Conservation (phyloP, 1,140 invertebrate genomes). For the Magallana ariakensis region DNA sequence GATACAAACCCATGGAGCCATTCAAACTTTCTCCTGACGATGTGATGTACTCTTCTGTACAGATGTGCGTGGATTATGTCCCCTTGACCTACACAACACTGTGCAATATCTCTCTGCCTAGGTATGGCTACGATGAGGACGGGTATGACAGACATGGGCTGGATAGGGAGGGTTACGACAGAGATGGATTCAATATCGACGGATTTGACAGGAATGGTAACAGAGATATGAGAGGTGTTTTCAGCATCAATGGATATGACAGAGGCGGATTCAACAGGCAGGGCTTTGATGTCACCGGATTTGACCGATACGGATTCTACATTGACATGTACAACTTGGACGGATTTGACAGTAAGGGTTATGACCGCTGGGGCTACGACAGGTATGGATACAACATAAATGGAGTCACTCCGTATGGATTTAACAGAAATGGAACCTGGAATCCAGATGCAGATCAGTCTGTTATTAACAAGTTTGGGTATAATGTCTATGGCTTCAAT, state of each 20-base stretch:
- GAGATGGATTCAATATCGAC: conserved; percentile 64
- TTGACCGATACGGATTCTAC: conserved; percentile 70
- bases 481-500: conserved; percentile 71
- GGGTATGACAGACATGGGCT: conserved; percentile 73
- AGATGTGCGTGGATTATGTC: conserved; percentile 73
- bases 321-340: conserved; percentile 71
- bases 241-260: conserved; percentile 66
- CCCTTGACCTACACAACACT: conserved; percentile 64
- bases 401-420: conserved; percentile 67
- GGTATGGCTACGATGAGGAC: conserved; percentile 63
- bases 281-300: conserved; percentile 69
- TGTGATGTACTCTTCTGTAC: conserved; percentile 64
- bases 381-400: conserved; percentile 71
- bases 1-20: conserved; percentile 69
- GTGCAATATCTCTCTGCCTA: conserved; percentile 65
- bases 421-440: conserved; percentile 62
- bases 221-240: conserved; percentile 63
- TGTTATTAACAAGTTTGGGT: conserved; percentile 68
- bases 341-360: conserved; percentile 69
- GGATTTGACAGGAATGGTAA: conserved; percentile 64
- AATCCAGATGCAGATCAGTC: conserved; percentile 50
- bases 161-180: conserved; percentile 67
- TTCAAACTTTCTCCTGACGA: conserved; percentile 70
- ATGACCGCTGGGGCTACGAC: conserved; percentile 71
- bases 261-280: conserved; percentile 66